Evolutionary conservation across 2,113 vertebrate species (phyloP).

Genomic region (Cariama cristata): DNA sequence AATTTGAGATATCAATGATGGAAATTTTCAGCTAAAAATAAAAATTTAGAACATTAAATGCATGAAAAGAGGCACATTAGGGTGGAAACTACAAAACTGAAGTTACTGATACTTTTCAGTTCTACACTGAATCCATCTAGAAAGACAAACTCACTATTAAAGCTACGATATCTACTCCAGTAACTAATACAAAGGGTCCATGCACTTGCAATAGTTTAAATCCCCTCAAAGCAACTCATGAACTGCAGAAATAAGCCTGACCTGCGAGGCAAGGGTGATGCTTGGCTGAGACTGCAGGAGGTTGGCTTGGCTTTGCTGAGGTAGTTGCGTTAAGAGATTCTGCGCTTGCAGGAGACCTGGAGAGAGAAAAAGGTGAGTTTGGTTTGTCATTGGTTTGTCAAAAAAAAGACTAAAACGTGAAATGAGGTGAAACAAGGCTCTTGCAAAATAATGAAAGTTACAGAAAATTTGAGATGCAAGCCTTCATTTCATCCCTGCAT

Average conservation of each 20-base stretch:
- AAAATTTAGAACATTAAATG: background rate
- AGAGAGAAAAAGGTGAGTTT: background rate
- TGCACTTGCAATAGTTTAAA: background rate
- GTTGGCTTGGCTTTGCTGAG: conserved; percentile 99
- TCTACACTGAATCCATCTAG: background rate
- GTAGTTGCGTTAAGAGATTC: conserved; percentile 99
- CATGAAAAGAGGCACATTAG: background rate
- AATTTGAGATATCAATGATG: background rate
- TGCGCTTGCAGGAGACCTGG: conserved; percentile 95
- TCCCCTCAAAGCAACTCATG: background rate
- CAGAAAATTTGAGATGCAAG: background rate
- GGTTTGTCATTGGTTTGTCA: background rate
- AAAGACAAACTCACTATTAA: background rate
- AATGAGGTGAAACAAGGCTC: background rate
- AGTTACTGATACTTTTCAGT: background rate
- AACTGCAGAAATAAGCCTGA: conserved; percentile 58
- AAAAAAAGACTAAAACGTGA: background rate
- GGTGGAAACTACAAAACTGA: background rate
- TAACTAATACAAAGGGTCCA: background rate
- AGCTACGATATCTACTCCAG: background rate
- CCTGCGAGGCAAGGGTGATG: conserved; percentile 97
- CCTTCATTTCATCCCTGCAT: background rate
- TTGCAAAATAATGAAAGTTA: background rate
- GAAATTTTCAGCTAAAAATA: background rate
- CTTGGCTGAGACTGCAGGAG: conserved; percentile 98